Conservation (phyloP, 2,888 invertebrate genomes). For the Tiliacea aurago region DNA sequence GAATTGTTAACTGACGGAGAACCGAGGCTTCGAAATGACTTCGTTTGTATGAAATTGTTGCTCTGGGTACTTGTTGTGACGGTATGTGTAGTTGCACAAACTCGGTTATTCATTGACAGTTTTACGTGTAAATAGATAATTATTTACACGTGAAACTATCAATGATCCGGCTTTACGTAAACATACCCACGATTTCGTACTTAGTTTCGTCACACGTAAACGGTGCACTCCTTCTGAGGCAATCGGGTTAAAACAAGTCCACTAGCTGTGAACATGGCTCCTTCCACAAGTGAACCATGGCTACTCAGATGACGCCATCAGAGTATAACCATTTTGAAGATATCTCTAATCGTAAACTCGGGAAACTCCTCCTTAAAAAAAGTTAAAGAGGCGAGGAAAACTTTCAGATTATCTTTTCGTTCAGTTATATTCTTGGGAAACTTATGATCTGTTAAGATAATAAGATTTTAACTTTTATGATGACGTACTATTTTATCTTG, state of each 20-base stretch:
- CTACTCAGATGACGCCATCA: not conserved
- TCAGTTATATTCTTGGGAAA: not conserved
- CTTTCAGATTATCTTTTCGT: slow-evolving; percentile 18
- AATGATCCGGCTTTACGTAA: not conserved
- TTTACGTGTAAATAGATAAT: no score
- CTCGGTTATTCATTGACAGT: no score
- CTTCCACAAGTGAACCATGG: not conserved
- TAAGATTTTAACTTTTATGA: slow-evolving; percentile 18
- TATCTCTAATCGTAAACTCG: not conserved
- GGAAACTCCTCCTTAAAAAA: not conserved
- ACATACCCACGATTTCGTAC: not conserved
- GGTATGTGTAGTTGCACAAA: no score
- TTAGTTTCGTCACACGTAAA: not conserved
- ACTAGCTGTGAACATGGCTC: not conserved
- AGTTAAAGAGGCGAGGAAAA: not conserved
- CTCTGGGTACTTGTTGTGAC: no score
- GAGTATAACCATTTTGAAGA: not conserved
- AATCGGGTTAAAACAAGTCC: not conserved
- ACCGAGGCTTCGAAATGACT: no score
- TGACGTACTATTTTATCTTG: not conserved
- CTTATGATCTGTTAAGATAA: slow-evolving; percentile 38
- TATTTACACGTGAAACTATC: no score
- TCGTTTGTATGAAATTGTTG: no score
- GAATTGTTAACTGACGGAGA: no score
- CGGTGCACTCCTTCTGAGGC: not conserved